A percentile compares a stretch with the other conserved stretches of the same genome.
These are phyloP conservation scores for Psittacula echo DNA, from an alignment of 2,797 vertebrate genomes.

Conservation along the genomic window DNA sequence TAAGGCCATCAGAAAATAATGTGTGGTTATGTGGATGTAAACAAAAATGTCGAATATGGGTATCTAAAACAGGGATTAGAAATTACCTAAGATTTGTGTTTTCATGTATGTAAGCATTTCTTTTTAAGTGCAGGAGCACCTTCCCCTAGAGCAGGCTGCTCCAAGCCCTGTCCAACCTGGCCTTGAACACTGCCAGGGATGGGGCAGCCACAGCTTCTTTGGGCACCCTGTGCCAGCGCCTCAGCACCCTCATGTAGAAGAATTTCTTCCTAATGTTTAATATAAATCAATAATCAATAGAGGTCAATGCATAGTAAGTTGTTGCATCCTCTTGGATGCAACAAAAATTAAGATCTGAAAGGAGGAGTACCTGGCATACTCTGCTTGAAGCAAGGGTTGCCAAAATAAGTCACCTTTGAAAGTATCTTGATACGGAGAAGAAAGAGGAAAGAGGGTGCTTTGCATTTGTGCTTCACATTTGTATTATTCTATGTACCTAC, in stretches of 20 bases:
- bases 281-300: neutral
- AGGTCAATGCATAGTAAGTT: neutral
- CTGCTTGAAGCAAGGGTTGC: neutral
- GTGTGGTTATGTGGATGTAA: neutral
- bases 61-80: neutral
- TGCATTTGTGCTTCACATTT: neutral
- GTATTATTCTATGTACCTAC: neutral
- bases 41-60: neutral
- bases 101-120: neutral
- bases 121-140: neutral
- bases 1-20: neutral
- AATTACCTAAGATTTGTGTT: neutral
- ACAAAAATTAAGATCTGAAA: neutral
- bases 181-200: neutral
- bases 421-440: neutral
- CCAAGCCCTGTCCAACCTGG: neutral
- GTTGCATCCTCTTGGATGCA: neutral
- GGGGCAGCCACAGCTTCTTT: neutral
- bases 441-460: neutral
- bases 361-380: neutral
- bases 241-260: neutral
- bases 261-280: neutral
- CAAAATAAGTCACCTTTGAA: neutral
- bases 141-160: neutral
- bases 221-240: neutral